A percentile compares a stretch with the other conserved stretches of the same genome.
Evolutionary conservation across 2,888 invertebrate genomes (phyloP).

Genomic region (Leptopilina drosophilae): DNA sequence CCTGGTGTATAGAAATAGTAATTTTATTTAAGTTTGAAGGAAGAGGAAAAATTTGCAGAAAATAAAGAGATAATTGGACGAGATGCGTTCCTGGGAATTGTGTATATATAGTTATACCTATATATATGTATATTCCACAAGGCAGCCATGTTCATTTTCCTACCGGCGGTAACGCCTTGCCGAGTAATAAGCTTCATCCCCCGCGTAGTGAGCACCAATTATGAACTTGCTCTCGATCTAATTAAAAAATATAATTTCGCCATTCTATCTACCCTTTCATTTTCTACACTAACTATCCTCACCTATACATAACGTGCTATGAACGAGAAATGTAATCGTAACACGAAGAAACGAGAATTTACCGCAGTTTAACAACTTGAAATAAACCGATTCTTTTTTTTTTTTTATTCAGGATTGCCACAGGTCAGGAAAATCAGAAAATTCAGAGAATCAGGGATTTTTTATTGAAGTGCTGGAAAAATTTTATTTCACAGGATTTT

Average conservation of each 20-base stretch:
- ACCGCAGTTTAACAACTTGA: not conserved
- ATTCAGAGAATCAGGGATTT: too few species aligned
- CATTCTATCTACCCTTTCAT: slow-evolving; percentile 41
- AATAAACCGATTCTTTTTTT: too few species aligned
- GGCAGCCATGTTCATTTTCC: slow-evolving; percentile 60
- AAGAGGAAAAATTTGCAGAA: not conserved
- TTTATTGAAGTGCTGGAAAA: too few species aligned
- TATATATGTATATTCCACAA: slow-evolving; percentile 56
- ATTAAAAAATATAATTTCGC: slow-evolving; percentile 74
- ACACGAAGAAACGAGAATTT: not conserved
- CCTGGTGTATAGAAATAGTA: too few species aligned
- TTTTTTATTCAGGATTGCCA: too few species aligned
- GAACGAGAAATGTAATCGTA: slow-evolving; percentile 20
- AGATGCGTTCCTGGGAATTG: slow-evolving; percentile 63
- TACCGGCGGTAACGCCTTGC: slow-evolving; percentile 57
- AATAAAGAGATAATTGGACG: slow-evolving; percentile 21
- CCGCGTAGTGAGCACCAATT: slow-evolving; percentile 76
- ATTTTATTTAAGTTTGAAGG: slow-evolving; percentile 38
- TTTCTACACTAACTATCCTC: slow-evolving; percentile 14
- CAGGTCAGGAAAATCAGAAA: too few species aligned
- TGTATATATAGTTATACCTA: slow-evolving; percentile 34
- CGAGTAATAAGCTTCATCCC: slow-evolving; percentile 76
- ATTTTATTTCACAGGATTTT: too few species aligned
- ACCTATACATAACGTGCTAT: slow-evolving; percentile 25
- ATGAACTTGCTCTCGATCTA: slow-evolving; percentile 72